Base-by-base conservation (phyloP, 2,113 vertebrate genomes). In the Scomber colias region DNA sequence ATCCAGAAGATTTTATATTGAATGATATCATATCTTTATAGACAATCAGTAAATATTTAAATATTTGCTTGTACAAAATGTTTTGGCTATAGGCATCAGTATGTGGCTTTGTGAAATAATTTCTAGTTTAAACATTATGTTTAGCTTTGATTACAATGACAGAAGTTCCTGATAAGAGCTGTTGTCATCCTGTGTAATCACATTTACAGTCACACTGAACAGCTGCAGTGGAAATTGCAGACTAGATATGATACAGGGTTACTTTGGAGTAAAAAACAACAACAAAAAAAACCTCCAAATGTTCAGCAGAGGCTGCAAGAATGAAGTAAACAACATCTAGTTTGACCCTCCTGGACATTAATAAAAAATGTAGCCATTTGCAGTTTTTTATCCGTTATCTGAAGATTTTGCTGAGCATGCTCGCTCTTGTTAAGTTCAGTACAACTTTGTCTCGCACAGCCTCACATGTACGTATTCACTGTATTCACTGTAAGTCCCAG, bases 61-160 rank as follows among this genome's bases (percentile, higher is more conserved):
- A 35, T 70, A 54, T 79, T 61, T 70, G 65, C 35, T 54, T 45
- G 45, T 54, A 14, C 45, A n/a, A 45, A 74, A 21, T 31, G 31
- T 54, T 40, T 10, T 9, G 35, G 35, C 35, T 40, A 40, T 9
- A 40, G 35, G 35, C 35, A 40, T 40, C 35, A 40, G 35, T 40
- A 40, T 10, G 35, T 35, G 31, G 7, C 31, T 7, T 35, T 35
- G 31, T 40, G 35, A 40, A 40, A 40, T 8, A 7, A 54, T 57
- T 56, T 49, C 44, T 17, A 40, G 45, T 63, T 27, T 48, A 24
- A 51, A 64, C 53, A 69, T 40, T 0, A 15, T 65, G 19, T 70
- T 24, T 66, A 0, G 11, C 55, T 24, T 35, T 49, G 53, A 70
- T 56, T 74, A 27, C 45, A 63, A 4, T 14, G 53, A n/a, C 45